These are phyloP conservation scores for Myrmophylax atrothorax DNA, from an alignment of 2,113 vertebrate genomes.

Conservation along the genomic window DNA sequence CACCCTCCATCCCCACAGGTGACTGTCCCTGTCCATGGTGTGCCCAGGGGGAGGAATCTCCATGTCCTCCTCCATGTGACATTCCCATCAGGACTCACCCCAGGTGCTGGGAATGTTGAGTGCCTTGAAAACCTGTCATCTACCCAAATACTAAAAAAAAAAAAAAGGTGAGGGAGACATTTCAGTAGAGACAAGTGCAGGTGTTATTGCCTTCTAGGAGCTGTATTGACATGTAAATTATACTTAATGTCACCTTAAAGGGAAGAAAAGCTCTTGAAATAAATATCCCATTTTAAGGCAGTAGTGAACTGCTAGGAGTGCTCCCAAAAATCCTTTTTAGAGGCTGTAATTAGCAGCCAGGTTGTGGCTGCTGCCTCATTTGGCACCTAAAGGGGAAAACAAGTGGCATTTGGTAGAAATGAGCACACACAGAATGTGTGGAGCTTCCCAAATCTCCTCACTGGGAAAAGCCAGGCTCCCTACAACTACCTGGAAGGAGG, in stretches of 20 bases:
- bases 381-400: not conserved
- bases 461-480: not conserved
- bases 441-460: not conserved
- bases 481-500: not conserved
- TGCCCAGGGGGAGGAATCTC: not conserved
- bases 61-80: rapidly evolving
- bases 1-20: not conserved
- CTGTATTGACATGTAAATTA: slow-evolving; percentile 59
- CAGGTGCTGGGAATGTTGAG: not conserved
- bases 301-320: not conserved
- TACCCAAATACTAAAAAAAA: not conserved
- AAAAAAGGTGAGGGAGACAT: not conserved
- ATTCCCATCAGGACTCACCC: not conserved
- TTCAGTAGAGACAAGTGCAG: not conserved
- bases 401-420: not conserved
- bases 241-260: not conserved
- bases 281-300: slow-evolving; percentile 42
- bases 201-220: slow-evolving; percentile 43
- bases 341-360: not conserved
- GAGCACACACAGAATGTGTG: not conserved
- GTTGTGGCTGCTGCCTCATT: not conserved
- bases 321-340: not conserved
- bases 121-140: not conserved
- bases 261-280: slow-evolving; percentile 17
- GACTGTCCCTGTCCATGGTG: not conserved